Evolutionary conservation across 2,113 vertebrate species (phyloP), one percentile per base, ranked within the genome.

Genomic region (Glareola pratincola): DNA sequence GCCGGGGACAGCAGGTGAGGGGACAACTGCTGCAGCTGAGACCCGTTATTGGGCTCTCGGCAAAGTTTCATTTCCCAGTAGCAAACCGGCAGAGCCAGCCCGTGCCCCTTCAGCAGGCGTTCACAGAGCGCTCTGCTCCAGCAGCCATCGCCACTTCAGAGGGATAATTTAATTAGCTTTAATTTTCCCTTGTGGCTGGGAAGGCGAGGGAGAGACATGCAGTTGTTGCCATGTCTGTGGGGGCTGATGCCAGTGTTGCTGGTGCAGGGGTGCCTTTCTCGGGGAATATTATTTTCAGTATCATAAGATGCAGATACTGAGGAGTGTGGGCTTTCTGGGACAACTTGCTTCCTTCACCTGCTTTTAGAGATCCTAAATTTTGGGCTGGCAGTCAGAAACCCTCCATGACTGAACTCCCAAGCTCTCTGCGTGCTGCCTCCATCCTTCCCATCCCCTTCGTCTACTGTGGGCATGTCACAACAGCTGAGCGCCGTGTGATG

Each of bases 141-240:
- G 60, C 56, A 62, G 82, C 57, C 14, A 1, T 24, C n/a, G 2
- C 30, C 22, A 3, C 39, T 87, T 64, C 8, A 27, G 57, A 77
- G 26, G n/a, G 24, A 16, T 79, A 37, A 57, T 86, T 78, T n/a
- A 48, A 68, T 57, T 77, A 67, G 23, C 59, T 72, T 23, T 27
- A 22, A 43, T 77, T 78, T 84, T 75, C 14, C 12, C 23, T 30
- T 0, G 0, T 66, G 77, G 24, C 48, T 81, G n/a, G 37, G 50
- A 68, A 22, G 22, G 30, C 0, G 1, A 50, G 26, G 23, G 37
- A 64, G 37, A 64, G 14, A 66, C 0, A 1, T 22, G 51, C 0
- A 2, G 26, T 22, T 64, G 14, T 43, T 89, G 37, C 39, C 1
- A 0, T 6, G 10, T 36, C 39, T 79, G 13, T 0, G 7, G 41